These are phyloP conservation scores for Epinephelus lanceolatus DNA, from an alignment of 2,113 vertebrate species.

Conservation along the genomic window DNA sequence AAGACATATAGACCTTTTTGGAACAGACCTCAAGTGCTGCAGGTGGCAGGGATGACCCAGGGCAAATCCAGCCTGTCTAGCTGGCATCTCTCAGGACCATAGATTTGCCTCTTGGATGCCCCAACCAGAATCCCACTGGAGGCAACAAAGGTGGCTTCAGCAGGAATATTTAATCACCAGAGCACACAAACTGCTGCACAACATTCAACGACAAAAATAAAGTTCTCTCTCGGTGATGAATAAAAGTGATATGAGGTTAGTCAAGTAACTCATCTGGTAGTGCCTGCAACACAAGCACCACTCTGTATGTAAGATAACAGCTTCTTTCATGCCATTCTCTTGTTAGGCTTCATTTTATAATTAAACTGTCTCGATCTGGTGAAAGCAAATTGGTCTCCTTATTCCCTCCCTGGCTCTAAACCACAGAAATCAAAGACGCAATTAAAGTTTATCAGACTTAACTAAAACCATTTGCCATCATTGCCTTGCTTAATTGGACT, in stretches of 20 bases:
- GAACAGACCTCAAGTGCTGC: conserved; percentile 47
- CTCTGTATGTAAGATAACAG: not conserved
- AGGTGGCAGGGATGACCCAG: conserved; percentile 54
- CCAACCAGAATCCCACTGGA: conserved; percentile 1
- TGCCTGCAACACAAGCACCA: not conserved
- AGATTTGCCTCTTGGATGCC: conserved; percentile 15
- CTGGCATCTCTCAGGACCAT: conserved; percentile 36
- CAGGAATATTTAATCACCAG: not conserved
- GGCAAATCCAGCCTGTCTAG: conserved; percentile 41
- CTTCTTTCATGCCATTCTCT: not conserved
- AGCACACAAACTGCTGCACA: not conserved
- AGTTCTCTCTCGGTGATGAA: not conserved
- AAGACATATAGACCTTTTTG: conserved; percentile 35
- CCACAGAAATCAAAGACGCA: conserved; percentile 1
- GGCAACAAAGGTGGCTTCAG: not conserved
- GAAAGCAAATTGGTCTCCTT: not conserved
- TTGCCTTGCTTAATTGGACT: not conserved
- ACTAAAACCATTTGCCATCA: not conserved
- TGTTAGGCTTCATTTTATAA: not conserved
- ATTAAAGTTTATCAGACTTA: conserved; percentile 8
- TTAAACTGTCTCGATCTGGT: not conserved
- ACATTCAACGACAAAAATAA: not conserved
- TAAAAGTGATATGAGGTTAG: not conserved
- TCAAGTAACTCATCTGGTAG: not conserved
- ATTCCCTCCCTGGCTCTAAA: not conserved